Conservation (phyloP, 1,140 invertebrate species). For the Monochamus saltuarius region DNA sequence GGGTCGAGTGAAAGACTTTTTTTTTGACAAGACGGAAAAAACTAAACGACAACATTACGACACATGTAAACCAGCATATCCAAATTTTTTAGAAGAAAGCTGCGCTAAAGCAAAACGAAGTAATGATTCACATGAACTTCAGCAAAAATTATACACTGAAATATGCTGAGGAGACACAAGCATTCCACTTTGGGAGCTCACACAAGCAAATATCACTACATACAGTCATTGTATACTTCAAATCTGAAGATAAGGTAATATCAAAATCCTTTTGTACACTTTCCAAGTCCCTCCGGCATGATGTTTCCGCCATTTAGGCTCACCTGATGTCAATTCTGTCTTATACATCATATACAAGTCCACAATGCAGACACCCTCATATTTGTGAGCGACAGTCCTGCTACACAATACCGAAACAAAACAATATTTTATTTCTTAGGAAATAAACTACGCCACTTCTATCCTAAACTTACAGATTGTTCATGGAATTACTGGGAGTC, state of each 20-base stretch:
- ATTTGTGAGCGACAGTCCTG: no score
- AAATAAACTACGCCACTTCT: no score
- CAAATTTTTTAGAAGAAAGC: no score
- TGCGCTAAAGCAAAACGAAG: no score
- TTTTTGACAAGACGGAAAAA: no score
- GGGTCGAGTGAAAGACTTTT: no score
- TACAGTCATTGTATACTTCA: conserved; percentile 41
- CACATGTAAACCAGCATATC: no score
- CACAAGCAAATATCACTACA: conserved; percentile 41
- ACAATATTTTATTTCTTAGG: no score
- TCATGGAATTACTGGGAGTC: no score
- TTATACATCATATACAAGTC: conserved; percentile 16
- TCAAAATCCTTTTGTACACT: conserved; percentile 28
- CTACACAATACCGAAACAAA: no score
- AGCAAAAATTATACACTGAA: conserved; percentile 44
- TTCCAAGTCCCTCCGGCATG: background rate
- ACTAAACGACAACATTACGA: no score
- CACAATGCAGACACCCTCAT: conserved; percentile 19
- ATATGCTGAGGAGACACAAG: conserved; percentile 42
- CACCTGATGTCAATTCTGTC: background rate
- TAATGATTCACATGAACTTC: conserved; percentile 34
- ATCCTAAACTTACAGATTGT: no score
- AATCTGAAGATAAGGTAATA: conserved; percentile 26
- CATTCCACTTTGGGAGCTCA: conserved; percentile 46
- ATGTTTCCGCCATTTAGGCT: background rate